Conservation (phyloP, 2,797 vertebrate species). For the Hipposideros larvatus region DNA sequence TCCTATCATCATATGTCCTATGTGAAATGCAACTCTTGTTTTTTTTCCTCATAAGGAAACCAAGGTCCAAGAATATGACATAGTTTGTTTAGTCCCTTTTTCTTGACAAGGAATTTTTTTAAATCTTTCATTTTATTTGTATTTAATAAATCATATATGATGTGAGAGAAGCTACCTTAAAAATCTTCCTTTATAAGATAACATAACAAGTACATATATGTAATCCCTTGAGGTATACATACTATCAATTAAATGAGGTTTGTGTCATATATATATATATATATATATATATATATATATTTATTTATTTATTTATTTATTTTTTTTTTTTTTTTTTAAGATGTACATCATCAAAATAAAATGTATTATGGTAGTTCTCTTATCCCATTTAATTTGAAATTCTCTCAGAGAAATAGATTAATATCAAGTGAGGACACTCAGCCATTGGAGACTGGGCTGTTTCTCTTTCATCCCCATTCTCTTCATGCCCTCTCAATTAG, state of each 20-base stretch:
- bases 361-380: neutral
- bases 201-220: neutral
- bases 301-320: too few species aligned
- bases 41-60: neutral
- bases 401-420: neutral
- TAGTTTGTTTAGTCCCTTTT: neutral
- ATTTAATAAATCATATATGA: neutral
- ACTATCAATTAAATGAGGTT: neutral
- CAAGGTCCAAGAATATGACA: neutral
- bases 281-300: too few species aligned
- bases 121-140: neutral
- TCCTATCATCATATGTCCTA: neutral
- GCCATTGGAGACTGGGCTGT: neutral
- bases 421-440: neutral
- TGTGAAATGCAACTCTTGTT: neutral
- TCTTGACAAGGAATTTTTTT: neutral
- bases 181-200: neutral
- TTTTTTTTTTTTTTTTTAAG: neutral
- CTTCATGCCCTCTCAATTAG: neutral
- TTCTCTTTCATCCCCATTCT: neutral
- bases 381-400: conserved; percentile 35
- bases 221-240: neutral
- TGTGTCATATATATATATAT: neutral
- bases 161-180: neutral
- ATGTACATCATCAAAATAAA: conserved; percentile 3